These are phyloP conservation scores for Chaetogeoica ovagalla DNA, from an alignment of 2,888 invertebrate genomes.

Conservation along the genomic window DNA sequence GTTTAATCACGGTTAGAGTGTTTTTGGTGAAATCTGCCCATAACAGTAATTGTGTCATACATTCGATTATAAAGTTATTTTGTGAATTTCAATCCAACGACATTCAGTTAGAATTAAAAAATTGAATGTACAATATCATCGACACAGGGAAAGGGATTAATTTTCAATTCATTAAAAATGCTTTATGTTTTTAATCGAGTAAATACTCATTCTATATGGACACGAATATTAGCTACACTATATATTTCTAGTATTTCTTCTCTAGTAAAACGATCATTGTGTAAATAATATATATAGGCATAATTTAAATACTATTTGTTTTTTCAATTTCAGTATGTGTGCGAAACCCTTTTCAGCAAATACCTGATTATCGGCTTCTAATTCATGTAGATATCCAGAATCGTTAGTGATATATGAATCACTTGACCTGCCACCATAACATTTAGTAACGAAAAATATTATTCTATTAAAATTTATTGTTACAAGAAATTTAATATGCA, in stretches of 20 bases:
- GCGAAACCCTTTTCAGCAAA: constrained; percentile 12
- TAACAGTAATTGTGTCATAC: no score
- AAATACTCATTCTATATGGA: constrained; percentile 3
- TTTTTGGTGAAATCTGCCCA: no score
- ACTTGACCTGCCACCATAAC: constrained; percentile 3
- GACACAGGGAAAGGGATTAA: neutral
- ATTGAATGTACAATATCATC: neutral
- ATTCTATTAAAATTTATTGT: neutral
- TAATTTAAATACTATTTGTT: constrained; percentile 6
- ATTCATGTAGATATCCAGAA: neutral
- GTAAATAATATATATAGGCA: no score
- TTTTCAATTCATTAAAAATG: neutral
- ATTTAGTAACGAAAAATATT: neutral
- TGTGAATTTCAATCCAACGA: no score
- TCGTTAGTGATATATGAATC: neutral
- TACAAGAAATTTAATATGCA: constrained; percentile 8
- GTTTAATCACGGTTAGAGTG: no score
- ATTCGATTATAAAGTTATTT: no score
- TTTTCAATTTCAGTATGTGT: neutral
- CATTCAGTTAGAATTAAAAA: no score
- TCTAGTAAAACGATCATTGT: neutral
- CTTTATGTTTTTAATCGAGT: neutral
- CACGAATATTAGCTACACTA: neutral
- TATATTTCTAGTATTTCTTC: constrained; percentile 5
- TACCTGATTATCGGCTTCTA: neutral